phyloP scores from a whole-genome alignment of 1,140 invertebrate species.

The Calosoma granatense region DNA sequence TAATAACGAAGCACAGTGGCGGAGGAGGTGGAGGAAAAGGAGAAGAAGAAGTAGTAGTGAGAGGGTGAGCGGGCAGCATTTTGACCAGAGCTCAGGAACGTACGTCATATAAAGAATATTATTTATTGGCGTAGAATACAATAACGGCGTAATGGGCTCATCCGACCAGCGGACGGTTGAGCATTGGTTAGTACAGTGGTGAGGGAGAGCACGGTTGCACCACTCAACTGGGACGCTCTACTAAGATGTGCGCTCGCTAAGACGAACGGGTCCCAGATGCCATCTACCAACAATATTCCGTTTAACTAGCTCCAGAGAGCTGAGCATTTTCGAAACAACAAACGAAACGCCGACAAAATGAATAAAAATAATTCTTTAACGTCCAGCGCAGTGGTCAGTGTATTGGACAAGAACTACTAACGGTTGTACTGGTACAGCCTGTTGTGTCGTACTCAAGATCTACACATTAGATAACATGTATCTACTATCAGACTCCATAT shows the following conservation, averaged over 20 bases:
- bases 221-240: background rate
- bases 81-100: constrained; percentile 11
- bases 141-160: constrained; percentile 22
- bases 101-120: constrained; percentile 32
- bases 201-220: too few relatives aligned
- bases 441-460: too few relatives aligned
- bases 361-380: background rate
- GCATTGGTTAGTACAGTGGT: background rate
- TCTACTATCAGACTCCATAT: too few relatives aligned
- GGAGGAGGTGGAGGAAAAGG: too few relatives aligned
- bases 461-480: too few relatives aligned
- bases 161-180: background rate
- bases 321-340: constrained; percentile 4
- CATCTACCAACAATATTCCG: constrained; percentile 2
- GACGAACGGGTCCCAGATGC: constrained; percentile 1
- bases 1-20: too few relatives aligned
- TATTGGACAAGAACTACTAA: too few relatives aligned
- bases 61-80: background rate
- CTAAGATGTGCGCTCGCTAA: background rate
- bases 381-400: too few relatives aligned
- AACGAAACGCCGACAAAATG: constrained; percentile 6
- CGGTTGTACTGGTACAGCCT: too few relatives aligned
- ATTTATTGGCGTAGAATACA: constrained; percentile 31
- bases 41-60: too few relatives aligned
- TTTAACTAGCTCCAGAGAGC: background rate